Conservation (phyloP, 2,797 vertebrate genomes). For the Muscicapa comitata region DNA sequence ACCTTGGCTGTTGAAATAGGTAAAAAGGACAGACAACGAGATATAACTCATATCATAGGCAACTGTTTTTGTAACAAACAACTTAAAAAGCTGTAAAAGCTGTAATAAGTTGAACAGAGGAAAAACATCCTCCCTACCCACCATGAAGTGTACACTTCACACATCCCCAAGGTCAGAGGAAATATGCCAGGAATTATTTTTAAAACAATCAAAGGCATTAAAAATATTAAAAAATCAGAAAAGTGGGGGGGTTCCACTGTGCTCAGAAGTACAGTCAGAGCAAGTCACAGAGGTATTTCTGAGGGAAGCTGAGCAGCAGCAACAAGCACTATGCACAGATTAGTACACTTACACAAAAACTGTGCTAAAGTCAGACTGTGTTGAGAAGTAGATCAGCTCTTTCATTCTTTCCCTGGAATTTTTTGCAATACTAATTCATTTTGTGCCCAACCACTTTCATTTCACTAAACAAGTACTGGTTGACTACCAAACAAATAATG, state of each 20-base stretch:
- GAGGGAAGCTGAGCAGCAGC: neutral
- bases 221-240: neutral
- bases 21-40: neutral
- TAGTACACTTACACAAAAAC: neutral
- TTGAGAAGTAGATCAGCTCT: neutral
- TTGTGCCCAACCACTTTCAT: neutral
- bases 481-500: neutral
- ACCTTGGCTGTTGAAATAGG: rapidly evolving
- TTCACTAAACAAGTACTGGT: neutral
- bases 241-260: neutral
- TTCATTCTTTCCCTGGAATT: neutral
- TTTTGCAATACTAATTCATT: neutral
- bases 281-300: neutral
- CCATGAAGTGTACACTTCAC: neutral
- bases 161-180: neutral
- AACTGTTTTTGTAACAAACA: neutral
- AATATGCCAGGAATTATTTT: neutral
- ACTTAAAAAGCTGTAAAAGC: neutral
- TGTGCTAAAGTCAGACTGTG: neutral
- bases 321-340: neutral
- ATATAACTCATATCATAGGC: neutral
- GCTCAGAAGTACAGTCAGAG: neutral
- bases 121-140: neutral
- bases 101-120: neutral
- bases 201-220: neutral